These are phyloP conservation scores for Archegozetes longisetosus DNA, from an alignment of 1,140 invertebrate genomes.

Conservation along the genomic window DNA sequence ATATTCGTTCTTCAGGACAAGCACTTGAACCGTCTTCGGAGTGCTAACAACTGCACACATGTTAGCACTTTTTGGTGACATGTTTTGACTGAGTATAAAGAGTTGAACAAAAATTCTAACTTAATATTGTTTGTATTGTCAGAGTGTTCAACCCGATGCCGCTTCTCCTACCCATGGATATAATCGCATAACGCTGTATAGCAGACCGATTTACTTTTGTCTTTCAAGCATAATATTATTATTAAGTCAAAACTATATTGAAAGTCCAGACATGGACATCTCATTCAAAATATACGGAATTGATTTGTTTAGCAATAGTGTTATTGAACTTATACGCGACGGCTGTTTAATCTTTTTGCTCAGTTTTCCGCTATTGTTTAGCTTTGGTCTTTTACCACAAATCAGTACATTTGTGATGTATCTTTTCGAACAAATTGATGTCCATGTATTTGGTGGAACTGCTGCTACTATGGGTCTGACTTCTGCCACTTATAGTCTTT, in stretches of 20 bases:
- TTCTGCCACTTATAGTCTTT: constrained; percentile 65
- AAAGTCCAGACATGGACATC: neutral
- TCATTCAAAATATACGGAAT: constrained; percentile 12
- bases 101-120: neutral
- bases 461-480: constrained; percentile 66
- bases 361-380: constrained; percentile 82
- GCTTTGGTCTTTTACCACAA: constrained; percentile 83
- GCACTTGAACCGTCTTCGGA: too few relatives aligned
- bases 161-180: constrained; percentile 93
- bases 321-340: constrained; percentile 14
- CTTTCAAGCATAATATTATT: constrained; percentile 41
- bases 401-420: constrained; percentile 94
- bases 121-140: constrained; percentile 20
- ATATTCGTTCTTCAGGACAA: too few relatives aligned
- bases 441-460: constrained; percentile 93
- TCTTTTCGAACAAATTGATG: constrained; percentile 77
- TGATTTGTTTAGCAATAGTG: constrained; percentile 10
- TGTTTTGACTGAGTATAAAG: neutral
- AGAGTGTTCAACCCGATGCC: constrained; percentile 93
- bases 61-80: too few relatives aligned
- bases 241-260: constrained; percentile 1
- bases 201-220: constrained; percentile 86
- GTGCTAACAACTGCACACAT: too few relatives aligned
- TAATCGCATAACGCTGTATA: constrained; percentile 67
- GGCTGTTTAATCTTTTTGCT: constrained; percentile 51